These are phyloP conservation scores for Luscinia megarhynchos DNA, from an alignment of 2,797 vertebrate species.

Conservation along the genomic window DNA sequence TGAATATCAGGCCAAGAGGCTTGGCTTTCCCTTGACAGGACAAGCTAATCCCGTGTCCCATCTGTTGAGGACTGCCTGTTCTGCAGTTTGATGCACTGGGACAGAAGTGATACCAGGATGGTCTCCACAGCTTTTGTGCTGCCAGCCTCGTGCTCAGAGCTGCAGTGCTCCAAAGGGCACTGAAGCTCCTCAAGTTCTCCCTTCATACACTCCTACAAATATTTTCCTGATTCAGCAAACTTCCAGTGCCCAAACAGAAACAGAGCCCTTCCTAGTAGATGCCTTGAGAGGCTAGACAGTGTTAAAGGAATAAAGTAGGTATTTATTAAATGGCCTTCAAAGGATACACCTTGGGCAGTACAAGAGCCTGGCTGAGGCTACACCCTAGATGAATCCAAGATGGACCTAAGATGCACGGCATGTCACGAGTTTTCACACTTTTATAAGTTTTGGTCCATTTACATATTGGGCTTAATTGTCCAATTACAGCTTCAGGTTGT, in stretches of 20 bases:
- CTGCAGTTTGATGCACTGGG: background rate
- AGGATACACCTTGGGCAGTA: too few relatives aligned
- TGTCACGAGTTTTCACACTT: too few relatives aligned
- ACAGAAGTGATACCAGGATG: background rate
- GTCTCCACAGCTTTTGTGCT: background rate
- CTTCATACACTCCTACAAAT: background rate
- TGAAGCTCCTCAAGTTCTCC: background rate
- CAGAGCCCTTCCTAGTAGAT: background rate
- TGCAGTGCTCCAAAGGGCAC: rapidly evolving
- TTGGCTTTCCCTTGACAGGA: background rate
- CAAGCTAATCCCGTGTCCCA: background rate
- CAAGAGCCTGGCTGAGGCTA: too few relatives aligned
- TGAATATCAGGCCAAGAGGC: background rate
- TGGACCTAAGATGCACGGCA: too few relatives aligned
- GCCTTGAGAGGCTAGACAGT: too few relatives aligned
- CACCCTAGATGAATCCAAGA: too few relatives aligned
- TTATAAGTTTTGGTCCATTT: too few relatives aligned
- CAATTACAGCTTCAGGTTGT: too few relatives aligned
- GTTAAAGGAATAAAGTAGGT: too few relatives aligned
- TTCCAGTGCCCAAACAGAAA: background rate
- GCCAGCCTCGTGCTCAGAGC: background rate
- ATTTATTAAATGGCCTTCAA: too few relatives aligned
- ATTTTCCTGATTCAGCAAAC: background rate
- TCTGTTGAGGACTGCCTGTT: background rate
- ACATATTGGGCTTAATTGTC: too few relatives aligned